Evolutionary conservation across 2,888 invertebrate species (phyloP), one percentile per base, ranked within the genome.

Genomic region (Odontocolon sp.): DNA sequence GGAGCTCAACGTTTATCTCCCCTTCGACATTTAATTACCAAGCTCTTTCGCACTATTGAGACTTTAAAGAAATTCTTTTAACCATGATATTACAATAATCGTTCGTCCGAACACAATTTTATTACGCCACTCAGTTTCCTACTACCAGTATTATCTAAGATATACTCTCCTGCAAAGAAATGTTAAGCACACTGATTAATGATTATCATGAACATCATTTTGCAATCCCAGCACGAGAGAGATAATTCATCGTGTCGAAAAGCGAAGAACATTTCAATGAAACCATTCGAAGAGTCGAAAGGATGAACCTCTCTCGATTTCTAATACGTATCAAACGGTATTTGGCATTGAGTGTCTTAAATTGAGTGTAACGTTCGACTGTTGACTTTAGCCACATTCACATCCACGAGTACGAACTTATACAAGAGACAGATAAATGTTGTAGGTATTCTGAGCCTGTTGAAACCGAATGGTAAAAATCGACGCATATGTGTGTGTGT

Each of bases 281-380:
- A 68, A 72, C 26, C 28, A 50, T 64, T 66, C 59, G n/a, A 28
- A 8, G 31, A 74, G 66, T 73, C 59, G 52, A 73, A 69, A 64
- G 36, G 38, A 38, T 31, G 42, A 31, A 21, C 26, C 9, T 57
- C 23, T 67, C 47, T 63, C 74, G 81, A 84, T 82, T 85, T 82
- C 83, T 85, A 87, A 88, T 86, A 84, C 85, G 84, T 85, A 85
- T 86, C 83, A 78, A 83, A 82, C 83, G 81, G 81, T 61, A 71
- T 54, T 26, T 45, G 67, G 83, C 82, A 88, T 88, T 87, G 86
- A 87, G 84, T 78, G 84, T 85, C 88, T 88, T 85, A 88, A 89
- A 89, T 89, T 89, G 89, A 86, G 88, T 89, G 89, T 89, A 89
- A 89, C 89, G 86, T 85, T 86, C 85, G 87, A 81, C 83, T 88